A percentile compares a stretch with the other conserved stretches of the same genome.
Conservation (phyloP, 2,113 vertebrate genomes). For the human (Homo sapiens) region GRCh38 chr15:58486501-58487000, state of each 20-base stretch:
- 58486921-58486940: accelerated
- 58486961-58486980: neutral
- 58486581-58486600: neutral
- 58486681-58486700: neutral
- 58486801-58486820: neutral
- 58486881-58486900: neutral
- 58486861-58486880: neutral
- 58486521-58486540: neutral
- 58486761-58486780: neutral
- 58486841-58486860: neutral
- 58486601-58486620: neutral
- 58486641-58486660: neutral
- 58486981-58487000: accelerated
- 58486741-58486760: neutral
- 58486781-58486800: neutral
- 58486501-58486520: neutral
- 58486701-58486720: neutral
- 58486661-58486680: neutral
- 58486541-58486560: neutral
- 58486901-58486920: neutral
- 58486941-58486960: neutral
- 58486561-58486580: neutral
- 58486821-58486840: neutral
- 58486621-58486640: neutral
- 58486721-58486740: neutral